Evolutionary conservation across 2,797 vertebrate genomes (phyloP).

Genomic region (Cephalopachus bancanus): DNA sequence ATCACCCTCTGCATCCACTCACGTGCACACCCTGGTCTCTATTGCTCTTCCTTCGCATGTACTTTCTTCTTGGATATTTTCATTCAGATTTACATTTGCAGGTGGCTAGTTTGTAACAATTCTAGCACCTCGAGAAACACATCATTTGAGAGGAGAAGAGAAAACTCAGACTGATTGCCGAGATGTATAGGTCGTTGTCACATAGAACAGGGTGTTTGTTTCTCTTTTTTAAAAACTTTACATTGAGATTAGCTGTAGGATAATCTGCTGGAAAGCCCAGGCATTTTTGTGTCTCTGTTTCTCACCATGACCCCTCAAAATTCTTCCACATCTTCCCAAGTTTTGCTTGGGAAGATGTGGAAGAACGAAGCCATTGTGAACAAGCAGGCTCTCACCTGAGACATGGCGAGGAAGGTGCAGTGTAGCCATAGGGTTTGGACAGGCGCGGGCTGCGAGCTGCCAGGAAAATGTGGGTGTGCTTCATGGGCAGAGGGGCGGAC

Average conservation of each 20-base stretch:
- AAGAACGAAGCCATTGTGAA: slow-evolving; percentile 4
- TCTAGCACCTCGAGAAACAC: not conserved
- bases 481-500: rapidly evolving
- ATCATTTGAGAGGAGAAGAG: not conserved
- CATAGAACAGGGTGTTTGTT: not conserved
- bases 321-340: not conserved
- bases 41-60: not conserved
- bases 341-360: slow-evolving; percentile 8
- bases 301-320: too few relatives aligned
- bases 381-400: not conserved
- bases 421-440: rapidly evolving
- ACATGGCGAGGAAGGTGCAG: rapidly evolving
- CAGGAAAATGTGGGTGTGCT: not conserved
- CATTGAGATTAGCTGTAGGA: not conserved
- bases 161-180: not conserved
- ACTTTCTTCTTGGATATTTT: not conserved
- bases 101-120: not conserved
- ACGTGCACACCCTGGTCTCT: not conserved
- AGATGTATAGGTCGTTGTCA: not conserved
- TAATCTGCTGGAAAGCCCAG: not conserved
- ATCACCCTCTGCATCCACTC: not conserved
- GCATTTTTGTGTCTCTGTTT: too few relatives aligned
- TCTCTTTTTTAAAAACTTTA: not conserved
- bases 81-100: not conserved
- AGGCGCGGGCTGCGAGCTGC: rapidly evolving